Base-by-base conservation (phyloP, 2,797 vertebrate genomes). In the Glyptemys insculpta region DNA sequence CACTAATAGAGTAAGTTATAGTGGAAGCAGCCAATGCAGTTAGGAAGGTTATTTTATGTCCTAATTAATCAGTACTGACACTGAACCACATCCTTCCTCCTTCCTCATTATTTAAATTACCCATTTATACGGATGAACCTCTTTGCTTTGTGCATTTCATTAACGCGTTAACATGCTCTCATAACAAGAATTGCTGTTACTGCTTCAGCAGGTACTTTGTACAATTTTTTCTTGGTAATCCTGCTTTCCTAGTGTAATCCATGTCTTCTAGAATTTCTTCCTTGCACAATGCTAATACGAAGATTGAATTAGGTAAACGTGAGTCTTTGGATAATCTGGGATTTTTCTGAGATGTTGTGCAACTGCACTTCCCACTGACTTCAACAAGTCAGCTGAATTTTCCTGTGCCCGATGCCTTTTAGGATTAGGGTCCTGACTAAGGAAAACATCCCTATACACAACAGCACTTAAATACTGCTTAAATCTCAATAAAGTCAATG, bases 51-150 rank as follows among this genome's bases (percentile, higher is more conserved):
- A 98, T 98, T 99, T 99, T 98, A 99, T 99, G 98, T 98, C 98
- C 98, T 98, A 99, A 99, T 99, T 99, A 99, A 99, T 99, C 99
- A 99, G 98, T 98, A 98, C 98, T 99, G 99, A 99, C 99, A 99
- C 97, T 96, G 98, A 99, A 98, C 99, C 98, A 99, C 99, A 99
- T 99, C 98, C 98, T 99, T 99, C 98, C 98, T 99, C 98, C 98
- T 99, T 98, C 97, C 98, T 99, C 98, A 98, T 99, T 99, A 99
- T 99, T 99, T 99, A 99, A 99, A 99, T 99, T 99, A 99, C 95
- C 98, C 98, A 98, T 99, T 99, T 99, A 99, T 99, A 99, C 99
- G 98, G 98, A 98, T 98, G 97, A 98, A 96, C 97, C 95, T 98
- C 98, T 98, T 96, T 98, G 97, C 98, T 98, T 97, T 97, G 97